These are phyloP conservation scores for Ia io DNA, from an alignment of 2,113 vertebrate species.

Conservation along the genomic window DNA sequence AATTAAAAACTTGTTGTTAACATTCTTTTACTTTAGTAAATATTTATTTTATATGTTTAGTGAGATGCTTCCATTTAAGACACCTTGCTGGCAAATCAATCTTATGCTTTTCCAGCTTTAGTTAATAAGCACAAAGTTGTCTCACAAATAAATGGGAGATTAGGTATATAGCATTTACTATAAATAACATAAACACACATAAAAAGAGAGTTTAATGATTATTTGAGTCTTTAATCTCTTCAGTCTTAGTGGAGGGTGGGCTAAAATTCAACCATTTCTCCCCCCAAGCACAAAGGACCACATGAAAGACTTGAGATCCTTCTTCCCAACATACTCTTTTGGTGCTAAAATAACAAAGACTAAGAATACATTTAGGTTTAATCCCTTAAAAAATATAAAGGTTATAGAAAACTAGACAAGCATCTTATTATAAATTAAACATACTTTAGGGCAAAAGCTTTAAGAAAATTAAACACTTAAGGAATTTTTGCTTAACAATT, in stretches of 20 bases:
- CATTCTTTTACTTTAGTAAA: conserved; percentile 33
- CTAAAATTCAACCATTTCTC: conserved; percentile 53
- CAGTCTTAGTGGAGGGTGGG: not conserved
- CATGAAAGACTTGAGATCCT: conserved; percentile 22
- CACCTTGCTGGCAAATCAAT: conserved; percentile 2
- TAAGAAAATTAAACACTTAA: conserved; percentile 35
- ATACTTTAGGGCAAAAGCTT: conserved; percentile 8
- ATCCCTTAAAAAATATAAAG: conserved; percentile 54
- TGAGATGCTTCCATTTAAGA: not conserved
- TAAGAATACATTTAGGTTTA: conserved; percentile 29
- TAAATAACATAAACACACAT: conserved; percentile 36
- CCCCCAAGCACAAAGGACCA: conserved; percentile 30
- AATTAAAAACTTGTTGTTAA: not conserved
- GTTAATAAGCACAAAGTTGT: conserved; percentile 23
- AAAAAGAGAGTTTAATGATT: not conserved
- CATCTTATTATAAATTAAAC: conserved; percentile 50
- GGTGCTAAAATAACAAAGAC: conserved; percentile 39
- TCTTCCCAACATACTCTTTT: conserved; percentile 37
- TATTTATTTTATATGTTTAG: not conserved
- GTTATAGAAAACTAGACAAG: conserved; percentile 20
- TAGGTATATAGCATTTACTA: conserved; percentile 22
- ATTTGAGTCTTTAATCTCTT: conserved; percentile 61
- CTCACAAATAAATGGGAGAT: conserved; percentile 49
- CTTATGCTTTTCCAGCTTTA: not conserved
- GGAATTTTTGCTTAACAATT: not conserved